A percentile compares a stretch with the other conserved stretches of the same genome.
These are phyloP conservation scores for Tragelaphus strepsiceros DNA, from an alignment of 2,113 vertebrate species.

Conservation along the genomic window DNA sequence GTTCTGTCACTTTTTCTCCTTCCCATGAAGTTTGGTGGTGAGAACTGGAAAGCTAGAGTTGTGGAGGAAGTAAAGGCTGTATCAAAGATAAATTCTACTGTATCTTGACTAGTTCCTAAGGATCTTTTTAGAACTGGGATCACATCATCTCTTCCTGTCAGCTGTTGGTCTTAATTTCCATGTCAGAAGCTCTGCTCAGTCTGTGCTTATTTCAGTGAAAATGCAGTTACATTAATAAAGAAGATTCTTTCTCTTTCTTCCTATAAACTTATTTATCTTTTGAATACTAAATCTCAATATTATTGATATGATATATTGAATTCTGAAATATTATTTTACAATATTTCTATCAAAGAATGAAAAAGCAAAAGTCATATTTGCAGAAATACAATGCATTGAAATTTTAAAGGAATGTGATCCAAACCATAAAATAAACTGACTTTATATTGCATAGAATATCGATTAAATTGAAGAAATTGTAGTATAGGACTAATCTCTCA, in stretches of 20 bases:
- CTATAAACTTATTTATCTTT: not conserved
- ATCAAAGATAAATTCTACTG: not conserved
- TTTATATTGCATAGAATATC: not conserved
- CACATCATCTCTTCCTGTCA: not conserved
- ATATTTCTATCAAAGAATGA: not conserved
- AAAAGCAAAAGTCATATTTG: not conserved
- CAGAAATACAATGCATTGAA: not conserved
- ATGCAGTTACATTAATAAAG: not conserved
- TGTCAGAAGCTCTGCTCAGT: fast-evolving
- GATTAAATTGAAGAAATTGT: not conserved
- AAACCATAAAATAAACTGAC: not conserved
- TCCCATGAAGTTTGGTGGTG: not conserved
- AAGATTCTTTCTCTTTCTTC: no score
- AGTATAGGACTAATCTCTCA: not conserved
- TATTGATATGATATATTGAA: not conserved
- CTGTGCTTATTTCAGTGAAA: not conserved
- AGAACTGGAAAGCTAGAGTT: fast-evolving
- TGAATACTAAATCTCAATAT: not conserved
- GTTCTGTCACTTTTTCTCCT: not conserved
- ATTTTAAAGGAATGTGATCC: not conserved
- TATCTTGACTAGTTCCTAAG: not conserved
- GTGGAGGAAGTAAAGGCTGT: not conserved
- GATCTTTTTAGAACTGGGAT: not conserved
- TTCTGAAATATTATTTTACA: not conserved
- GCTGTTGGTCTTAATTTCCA: not conserved